Base-by-base conservation (phyloP, 1,140 invertebrate species). In the Bombus confusus region DNA sequence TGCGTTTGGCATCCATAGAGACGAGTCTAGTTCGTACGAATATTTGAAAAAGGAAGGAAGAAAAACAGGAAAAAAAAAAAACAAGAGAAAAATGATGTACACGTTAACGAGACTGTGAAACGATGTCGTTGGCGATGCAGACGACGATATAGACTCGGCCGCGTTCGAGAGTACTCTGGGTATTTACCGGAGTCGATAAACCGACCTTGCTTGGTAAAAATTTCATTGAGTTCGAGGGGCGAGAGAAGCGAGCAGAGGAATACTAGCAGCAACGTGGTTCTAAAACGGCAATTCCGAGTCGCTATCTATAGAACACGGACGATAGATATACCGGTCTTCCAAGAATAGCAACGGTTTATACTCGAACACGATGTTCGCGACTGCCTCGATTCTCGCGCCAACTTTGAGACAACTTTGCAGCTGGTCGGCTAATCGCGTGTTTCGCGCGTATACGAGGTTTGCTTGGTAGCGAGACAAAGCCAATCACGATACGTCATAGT, bases 1-100 rank as follows among this genome's bases (percentile, higher is more conserved):
- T 88, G 77, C 78, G 72, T 80, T 78, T 86, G 88, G 88, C 88
- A 80, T 89, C 78, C 75, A 75, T 80, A 82, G 71, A 89, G 79
- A 86, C 72, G 87, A 80, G 75, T 43, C 74, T 31, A 10, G 64
- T 47, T 39, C 37, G n/a, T 25, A 1, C 41, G 69, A 43, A 69
- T 78, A 88, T 87, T 87, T 85, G 25, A 57, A 84, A 84, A 86
- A 83, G 83, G 25, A 80, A 69, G 43, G 39, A 15, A n/a, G 22
- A 43, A 15, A 57, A 37, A 4, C 3, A 25, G 6, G 6, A 12
- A 22, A 22, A 12, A 69, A 39, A 28, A 1, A 25, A 34, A 37
- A 34, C 22, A 0, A 25, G 34, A 22, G 9, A 2, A 69, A 69
- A 28, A 34, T 9, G 43, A 52, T 25, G 39, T n/a, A n/a, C 9